These are phyloP conservation scores for Cyprinodon brontotheroides DNA, from an alignment of 2,113 vertebrate species.

Conservation along the genomic window DNA sequence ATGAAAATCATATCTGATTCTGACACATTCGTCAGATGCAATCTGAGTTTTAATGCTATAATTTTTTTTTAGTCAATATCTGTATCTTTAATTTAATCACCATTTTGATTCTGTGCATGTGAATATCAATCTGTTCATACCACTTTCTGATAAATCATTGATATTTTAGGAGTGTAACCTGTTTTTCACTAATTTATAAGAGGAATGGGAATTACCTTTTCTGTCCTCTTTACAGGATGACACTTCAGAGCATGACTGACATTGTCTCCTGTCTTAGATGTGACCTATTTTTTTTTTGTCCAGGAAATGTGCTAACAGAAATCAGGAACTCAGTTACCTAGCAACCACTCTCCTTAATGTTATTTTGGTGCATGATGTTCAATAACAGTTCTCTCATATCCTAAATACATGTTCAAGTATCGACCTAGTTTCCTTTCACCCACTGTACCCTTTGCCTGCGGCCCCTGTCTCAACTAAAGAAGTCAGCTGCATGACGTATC, in stretches of 20 bases:
- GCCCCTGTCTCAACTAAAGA: conserved; percentile 67
- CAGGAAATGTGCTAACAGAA: conserved; percentile 60
- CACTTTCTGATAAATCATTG: conserved; percentile 35
- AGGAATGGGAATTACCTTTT: conserved; percentile 42
- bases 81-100: conserved; percentile 28
- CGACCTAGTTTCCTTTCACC: conserved; percentile 22
- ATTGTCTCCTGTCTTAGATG: conserved; percentile 52
- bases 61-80: neutral
- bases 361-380: conserved; percentile 70
- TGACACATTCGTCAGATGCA: neutral
- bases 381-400: conserved; percentile 46
- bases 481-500: conserved; percentile 69
- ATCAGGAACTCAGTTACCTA: conserved; percentile 69
- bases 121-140: conserved; percentile 38
- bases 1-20: neutral
- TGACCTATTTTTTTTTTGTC: conserved; percentile 65
- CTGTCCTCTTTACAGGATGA: conserved; percentile 43
- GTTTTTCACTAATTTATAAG: conserved; percentile 22
- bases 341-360: conserved; percentile 63
- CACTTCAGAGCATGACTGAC: conserved; percentile 38
- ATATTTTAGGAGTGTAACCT: conserved; percentile 24
- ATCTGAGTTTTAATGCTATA: neutral
- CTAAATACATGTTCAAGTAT: conserved; percentile 54
- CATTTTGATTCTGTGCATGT: conserved; percentile 60
- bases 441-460: conserved; percentile 69